phyloP scores from a whole-genome alignment of 2,888 invertebrate genomes.

The Rotaria sp. region DNA sequence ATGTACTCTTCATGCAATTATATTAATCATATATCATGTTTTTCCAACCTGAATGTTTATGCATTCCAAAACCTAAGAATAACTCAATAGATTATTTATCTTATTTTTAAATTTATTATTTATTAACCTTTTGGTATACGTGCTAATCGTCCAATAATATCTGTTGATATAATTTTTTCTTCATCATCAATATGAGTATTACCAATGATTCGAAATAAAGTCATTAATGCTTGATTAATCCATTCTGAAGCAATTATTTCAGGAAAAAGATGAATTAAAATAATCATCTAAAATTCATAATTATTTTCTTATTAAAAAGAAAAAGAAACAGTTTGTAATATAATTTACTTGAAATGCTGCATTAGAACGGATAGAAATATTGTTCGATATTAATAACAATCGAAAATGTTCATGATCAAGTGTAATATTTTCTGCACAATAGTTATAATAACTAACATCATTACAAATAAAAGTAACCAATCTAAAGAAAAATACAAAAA shows the following conservation, averaged over 20 bases:
- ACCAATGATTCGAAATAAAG: background rate
- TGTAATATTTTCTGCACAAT: background rate
- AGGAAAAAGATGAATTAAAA: background rate
- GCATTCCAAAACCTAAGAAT: background rate
- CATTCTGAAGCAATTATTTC: background rate
- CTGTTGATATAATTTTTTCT: background rate
- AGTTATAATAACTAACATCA: background rate
- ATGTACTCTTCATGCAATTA: background rate
- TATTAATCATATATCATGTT: background rate
- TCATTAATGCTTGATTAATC: background rate
- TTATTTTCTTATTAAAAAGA: background rate
- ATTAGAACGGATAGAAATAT: background rate
- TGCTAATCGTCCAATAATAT: background rate
- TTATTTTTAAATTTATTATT: no score
- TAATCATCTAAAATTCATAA: background rate
- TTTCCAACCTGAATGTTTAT: background rate
- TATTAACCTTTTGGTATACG: background rate
- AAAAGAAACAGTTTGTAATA: no score
- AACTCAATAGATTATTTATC: background rate
- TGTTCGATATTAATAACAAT: background rate
- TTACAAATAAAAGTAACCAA: background rate
- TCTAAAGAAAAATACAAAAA: background rate
- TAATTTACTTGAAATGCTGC: slow-evolving; percentile 18
- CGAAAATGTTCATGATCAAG: slow-evolving; percentile 11
- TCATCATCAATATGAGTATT: background rate